Base-by-base conservation (phyloP, 2,797 vertebrate genomes). In the Adelosebastes latens region DNA sequence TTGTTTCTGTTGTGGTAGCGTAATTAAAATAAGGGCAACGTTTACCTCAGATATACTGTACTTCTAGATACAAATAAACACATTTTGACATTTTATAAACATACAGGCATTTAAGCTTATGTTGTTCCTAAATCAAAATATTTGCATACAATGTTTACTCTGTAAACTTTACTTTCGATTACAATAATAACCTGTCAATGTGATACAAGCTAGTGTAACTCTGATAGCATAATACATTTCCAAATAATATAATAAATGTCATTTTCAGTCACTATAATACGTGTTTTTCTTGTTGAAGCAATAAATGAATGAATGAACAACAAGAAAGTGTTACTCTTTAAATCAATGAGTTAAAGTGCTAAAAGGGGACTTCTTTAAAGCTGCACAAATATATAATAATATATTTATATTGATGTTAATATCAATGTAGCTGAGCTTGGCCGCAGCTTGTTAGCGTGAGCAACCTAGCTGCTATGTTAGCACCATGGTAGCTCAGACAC, bases 21-120 rank as follows among this genome's bases (percentile, higher is more conserved):
- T 27, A 65, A 68, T 63, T 42, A 13, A 69, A 72, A 65, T 25
- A 8, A 72, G 77, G 22, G 8, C 32, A 81, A 62, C 12, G 1
- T 69, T 87, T 80, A 83, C 25, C 46, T 79, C 72, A 59, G 34
- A 67, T 68, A 49, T 42, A 12, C 34, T 12, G 10, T 75, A n/a
- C 31, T 22, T 55, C 52, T 55, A 42, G 39, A 42, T 42, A 16
- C n/a, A 24, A 24, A 22, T 11, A 42, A 42, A 42, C 14, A 42
- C 39, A 42, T 49, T 49, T 49, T 49, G 18, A 62, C 31, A 62
- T 22, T 12, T 62, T 24, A 16, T 29, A 25, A 42, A 76, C 27
- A 3, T 8, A 27, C 36, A 22, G 2, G 12, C 12, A 34, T 72
- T 31, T 72, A 63, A 66, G 18, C 10, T 56, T n/a, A 8, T 63